phyloP scores from a whole-genome alignment of 2,797 vertebrate genomes.

The Limnodromus scolopaceus region DNA sequence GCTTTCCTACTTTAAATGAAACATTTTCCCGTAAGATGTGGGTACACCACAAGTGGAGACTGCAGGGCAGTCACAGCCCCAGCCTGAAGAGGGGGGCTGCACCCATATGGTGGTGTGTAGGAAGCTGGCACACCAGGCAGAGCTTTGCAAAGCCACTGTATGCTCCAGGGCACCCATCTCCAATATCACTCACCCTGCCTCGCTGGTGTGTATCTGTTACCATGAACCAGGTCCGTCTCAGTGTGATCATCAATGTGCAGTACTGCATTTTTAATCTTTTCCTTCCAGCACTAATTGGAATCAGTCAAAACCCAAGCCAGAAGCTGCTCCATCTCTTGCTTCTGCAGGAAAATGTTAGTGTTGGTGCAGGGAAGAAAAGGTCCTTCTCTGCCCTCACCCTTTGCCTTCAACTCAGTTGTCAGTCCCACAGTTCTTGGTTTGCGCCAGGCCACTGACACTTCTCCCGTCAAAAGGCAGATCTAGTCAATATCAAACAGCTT shows the following conservation, averaged over 20 bases:
- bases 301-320: background rate
- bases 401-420: background rate
- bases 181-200: background rate
- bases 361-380: background rate
- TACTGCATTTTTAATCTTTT: background rate
- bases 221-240: background rate
- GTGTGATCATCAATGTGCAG: background rate
- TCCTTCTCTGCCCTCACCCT: background rate
- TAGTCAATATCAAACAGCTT: background rate
- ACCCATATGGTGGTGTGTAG: background rate
- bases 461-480: background rate
- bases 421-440: background rate
- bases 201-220: background rate
- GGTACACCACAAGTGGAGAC: background rate
- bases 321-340: background rate
- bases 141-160: accelerated
- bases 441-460: background rate
- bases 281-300: background rate
- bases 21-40: background rate
- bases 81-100: background rate
- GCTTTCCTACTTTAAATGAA: background rate
- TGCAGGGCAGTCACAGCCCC: background rate
- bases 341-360: background rate
- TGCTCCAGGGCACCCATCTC: background rate
- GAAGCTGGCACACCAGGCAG: background rate